phyloP scores from a whole-genome alignment of 2,113 vertebrate genomes.

The Sakesphorus luctuosus region DNA sequence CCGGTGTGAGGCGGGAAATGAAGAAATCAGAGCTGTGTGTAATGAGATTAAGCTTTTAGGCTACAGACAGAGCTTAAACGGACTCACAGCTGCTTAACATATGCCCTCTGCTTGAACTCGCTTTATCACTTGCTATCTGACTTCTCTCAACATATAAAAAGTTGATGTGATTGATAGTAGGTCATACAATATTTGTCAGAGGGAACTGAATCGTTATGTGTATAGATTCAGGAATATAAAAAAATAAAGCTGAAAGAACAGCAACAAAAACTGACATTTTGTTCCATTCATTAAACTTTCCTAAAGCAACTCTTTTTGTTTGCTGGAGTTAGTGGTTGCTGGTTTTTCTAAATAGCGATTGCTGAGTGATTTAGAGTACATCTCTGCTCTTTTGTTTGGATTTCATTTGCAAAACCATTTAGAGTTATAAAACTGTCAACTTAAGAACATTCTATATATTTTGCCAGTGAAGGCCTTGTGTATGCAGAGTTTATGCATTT shows the following conservation, averaged over 20 bases:
- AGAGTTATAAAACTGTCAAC: constrained; percentile 62
- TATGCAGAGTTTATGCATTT: not conserved
- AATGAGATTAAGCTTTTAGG: constrained; percentile 30
- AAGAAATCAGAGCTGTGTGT: constrained; percentile 24
- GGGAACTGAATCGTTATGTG: not conserved
- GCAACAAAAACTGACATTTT: not conserved
- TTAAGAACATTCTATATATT: constrained; percentile 35
- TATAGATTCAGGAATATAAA: not conserved
- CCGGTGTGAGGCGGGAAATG: not conserved
- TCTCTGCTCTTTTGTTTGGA: constrained; percentile 56
- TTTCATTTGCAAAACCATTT: constrained; percentile 51
- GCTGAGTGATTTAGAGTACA: constrained; percentile 56
- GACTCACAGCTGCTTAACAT: constrained; percentile 63
- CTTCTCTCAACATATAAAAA: constrained; percentile 44
- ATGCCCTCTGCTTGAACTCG: constrained; percentile 66
- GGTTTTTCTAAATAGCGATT: constrained; percentile 42
- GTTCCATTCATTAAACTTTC: constrained; percentile 3
- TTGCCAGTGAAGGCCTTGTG: not conserved
- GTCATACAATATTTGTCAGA: not conserved
- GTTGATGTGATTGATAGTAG: constrained; percentile 15
- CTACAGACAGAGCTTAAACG: not conserved
- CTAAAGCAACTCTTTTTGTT: constrained; percentile 19
- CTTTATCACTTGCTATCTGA: constrained; percentile 55
- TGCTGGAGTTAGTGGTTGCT: constrained; percentile 29
- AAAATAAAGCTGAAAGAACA: constrained; percentile 21